These are phyloP conservation scores for Salvator merianae DNA, from an alignment of 2,113 vertebrate species.

Conservation along the genomic window DNA sequence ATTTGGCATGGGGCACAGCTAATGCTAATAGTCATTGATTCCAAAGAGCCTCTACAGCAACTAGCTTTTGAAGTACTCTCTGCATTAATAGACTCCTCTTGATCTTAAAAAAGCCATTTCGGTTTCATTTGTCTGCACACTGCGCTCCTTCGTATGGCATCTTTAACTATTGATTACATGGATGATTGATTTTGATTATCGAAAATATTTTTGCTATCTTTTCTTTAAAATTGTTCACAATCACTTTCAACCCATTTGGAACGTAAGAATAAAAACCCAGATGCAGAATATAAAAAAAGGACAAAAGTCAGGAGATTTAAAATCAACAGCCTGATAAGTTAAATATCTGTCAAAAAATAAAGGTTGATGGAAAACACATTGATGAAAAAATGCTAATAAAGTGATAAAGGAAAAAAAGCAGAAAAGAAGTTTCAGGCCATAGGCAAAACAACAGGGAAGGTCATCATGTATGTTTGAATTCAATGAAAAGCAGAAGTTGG, in stretches of 20 bases:
- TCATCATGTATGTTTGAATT: too few relatives aligned
- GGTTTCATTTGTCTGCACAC: slow-evolving; percentile 41
- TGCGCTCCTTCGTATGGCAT: slow-evolving; percentile 42
- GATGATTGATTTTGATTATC: not conserved
- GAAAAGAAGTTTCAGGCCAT: too few relatives aligned
- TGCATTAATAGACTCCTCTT: slow-evolving; percentile 59
- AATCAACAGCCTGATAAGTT: not conserved
- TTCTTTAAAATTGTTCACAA: not conserved
- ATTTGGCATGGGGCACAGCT: slow-evolving; percentile 88
- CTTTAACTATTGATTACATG: slow-evolving; percentile 22
- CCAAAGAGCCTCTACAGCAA: slow-evolving; percentile 40
- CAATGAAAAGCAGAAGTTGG: not conserved
- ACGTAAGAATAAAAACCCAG: not conserved
- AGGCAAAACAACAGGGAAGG: not conserved
- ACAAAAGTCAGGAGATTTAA: not conserved
- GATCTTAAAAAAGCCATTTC: slow-evolving; percentile 52
- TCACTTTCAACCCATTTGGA: not conserved
- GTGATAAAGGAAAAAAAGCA: not conserved
- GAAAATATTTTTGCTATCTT: not conserved
- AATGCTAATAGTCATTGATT: slow-evolving; percentile 76
- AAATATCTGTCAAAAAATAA: not conserved
- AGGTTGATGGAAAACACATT: not conserved
- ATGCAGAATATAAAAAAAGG: not conserved
- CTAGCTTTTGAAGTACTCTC: slow-evolving; percentile 52
- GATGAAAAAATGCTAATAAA: not conserved